Conservation (phyloP, 2,113 vertebrate species). For the Hymenochirus boettgeri region DNA sequence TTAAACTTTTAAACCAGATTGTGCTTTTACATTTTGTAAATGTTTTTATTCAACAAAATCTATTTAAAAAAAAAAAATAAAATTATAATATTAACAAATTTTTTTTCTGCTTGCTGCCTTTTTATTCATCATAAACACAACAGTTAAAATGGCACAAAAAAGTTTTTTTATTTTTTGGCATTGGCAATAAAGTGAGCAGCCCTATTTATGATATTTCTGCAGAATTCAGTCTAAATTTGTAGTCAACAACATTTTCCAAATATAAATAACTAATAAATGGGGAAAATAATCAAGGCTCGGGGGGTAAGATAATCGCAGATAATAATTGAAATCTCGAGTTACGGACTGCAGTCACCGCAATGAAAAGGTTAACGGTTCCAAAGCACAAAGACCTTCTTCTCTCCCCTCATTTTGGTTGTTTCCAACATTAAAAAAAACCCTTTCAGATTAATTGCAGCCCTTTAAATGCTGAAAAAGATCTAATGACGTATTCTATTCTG, state of each 20-base stretch:
- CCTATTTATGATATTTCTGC: background rate
- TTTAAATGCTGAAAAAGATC: constrained; percentile 73
- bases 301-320: background rate
- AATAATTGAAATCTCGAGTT: background rate
- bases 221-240: background rate
- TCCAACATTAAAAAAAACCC: constrained; percentile 53
- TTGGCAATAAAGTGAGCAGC: too few relatives aligned
- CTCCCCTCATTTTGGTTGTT: constrained; percentile 47
- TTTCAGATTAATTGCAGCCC: constrained; percentile 70
- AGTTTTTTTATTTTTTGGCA: background rate
- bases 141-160: background rate
- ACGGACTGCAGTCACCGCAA: background rate
- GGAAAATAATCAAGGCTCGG: background rate
- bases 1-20: too few relatives aligned
- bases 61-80: too few relatives aligned
- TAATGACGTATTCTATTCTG: constrained; percentile 71
- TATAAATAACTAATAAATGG: background rate
- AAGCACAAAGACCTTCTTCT: background rate
- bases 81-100: too few relatives aligned
- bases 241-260: background rate
- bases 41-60: too few relatives aligned
- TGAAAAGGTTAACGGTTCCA: constrained; percentile 1
- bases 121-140: too few relatives aligned
- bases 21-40: too few relatives aligned
- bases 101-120: too few relatives aligned